These are phyloP conservation scores for Urocolius indicus DNA, from an alignment of 2,113 vertebrate genomes.

Conservation along the genomic window DNA sequence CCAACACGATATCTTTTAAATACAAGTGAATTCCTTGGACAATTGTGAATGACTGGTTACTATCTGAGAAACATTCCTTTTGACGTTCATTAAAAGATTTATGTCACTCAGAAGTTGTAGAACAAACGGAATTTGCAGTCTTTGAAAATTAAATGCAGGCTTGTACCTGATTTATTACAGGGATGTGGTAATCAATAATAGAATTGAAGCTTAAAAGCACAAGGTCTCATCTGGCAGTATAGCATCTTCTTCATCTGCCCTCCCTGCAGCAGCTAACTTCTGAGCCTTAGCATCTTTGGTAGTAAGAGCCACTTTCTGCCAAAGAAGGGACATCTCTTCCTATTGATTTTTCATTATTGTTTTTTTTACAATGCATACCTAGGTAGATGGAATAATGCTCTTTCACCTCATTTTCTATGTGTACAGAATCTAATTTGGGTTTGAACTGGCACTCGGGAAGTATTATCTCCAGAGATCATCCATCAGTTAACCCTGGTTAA, in stretches of 20 bases:
- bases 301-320: background rate
- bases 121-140: conserved; percentile 46
- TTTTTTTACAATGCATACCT: background rate
- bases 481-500: background rate
- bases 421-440: background rate
- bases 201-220: conserved; percentile 46
- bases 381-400: background rate
- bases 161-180: conserved; percentile 45
- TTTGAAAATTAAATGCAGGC: conserved; percentile 57
- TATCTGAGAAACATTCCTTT: conserved; percentile 41
- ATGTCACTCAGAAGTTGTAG: conserved; percentile 13
- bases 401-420: background rate
- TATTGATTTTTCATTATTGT: background rate
- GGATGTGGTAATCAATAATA: conserved; percentile 57
- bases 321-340: background rate
- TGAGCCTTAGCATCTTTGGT: background rate
- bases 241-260: background rate
- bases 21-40: conserved; percentile 7
- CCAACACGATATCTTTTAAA: background rate
- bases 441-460: background rate
- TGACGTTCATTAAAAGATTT: conserved; percentile 50
- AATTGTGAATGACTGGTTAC: conserved; percentile 14
- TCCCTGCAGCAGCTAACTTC: background rate
- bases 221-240: background rate
- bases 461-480: background rate